Percentiles rank a stretch among this genome's conserved stretches.
These are phyloP conservation scores for Melanotaenia nigrans DNA, from an alignment of 2,797 vertebrate species.

Conservation along the genomic window DNA sequence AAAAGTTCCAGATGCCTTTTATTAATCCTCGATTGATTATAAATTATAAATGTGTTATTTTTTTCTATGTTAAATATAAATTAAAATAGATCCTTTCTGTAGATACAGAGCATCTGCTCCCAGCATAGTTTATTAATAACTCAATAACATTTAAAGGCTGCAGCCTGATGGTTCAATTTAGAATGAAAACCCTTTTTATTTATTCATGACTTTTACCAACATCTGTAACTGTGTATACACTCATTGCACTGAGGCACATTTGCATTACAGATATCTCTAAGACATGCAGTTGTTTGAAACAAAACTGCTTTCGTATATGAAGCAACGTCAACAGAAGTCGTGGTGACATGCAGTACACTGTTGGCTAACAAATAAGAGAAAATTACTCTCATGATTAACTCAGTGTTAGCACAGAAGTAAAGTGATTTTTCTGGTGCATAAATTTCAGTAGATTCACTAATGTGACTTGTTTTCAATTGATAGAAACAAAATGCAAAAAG, in stretches of 20 bases:
- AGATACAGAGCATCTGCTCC: conserved; percentile 1
- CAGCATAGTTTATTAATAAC: conserved; percentile 13
- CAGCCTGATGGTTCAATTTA: conserved; percentile 3
- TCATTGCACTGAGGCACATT: not conserved
- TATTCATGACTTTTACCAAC: conserved; percentile 2
- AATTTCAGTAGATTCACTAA: not conserved
- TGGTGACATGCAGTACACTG: not conserved
- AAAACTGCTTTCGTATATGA: not conserved
- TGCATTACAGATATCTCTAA: not conserved
- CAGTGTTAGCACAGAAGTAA: not conserved
- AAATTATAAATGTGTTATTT: not conserved
- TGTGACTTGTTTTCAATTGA: not conserved
- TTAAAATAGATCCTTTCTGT: not conserved
- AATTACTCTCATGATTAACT: not conserved
- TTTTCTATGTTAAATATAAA: not conserved
- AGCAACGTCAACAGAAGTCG: not conserved
- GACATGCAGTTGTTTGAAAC: not conserved
- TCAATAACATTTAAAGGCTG: conserved; percentile 13
- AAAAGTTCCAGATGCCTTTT: not conserved
- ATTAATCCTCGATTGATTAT: not conserved
- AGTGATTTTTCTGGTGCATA: not conserved
- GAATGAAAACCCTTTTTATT: not conserved
- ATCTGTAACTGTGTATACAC: not conserved
- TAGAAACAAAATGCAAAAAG: not conserved
- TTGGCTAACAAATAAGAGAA: not conserved